Base-by-base conservation (phyloP, 2,888 invertebrate species). In the Phyllotreta cruciferae region DNA sequence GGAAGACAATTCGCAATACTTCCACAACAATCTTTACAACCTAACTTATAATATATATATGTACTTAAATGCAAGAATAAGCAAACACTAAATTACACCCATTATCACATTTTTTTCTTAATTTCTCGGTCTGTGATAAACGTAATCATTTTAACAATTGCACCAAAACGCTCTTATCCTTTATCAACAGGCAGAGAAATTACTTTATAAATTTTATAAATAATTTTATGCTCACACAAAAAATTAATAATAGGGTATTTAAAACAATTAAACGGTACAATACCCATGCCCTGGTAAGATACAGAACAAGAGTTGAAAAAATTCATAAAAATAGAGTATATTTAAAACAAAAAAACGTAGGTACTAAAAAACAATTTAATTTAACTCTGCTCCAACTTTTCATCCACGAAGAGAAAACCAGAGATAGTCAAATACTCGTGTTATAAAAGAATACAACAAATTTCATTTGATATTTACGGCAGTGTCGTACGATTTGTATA, bases 1-100 rank as follows among this genome's bases (percentile, higher is more conserved):
- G 80, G 80, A 80, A 80, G 79, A 72, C 72, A 70, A 66, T 58
- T 68, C 64, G 65, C 57, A 38, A 70, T 67, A 70, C 70, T 73
- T 71, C 69, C 71, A 72, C 67, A 73, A 71, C 71, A 71, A 70
- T 67, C 66, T 70, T 69, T 76, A 77, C 66, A 75, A 73, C 71
- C 73, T 77, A 77, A 71, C 70, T 63, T 67, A 66, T 24, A 24
- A 24, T 24, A 24, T 62, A 72, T 52, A 64, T 72, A 70, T 60
- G 64, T 68, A 69, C 67, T 67, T 73, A 74, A 74, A 73, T 73
- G 76, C 75, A 75, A 75, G 74, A 74, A 73, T 74, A 76, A 74
- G 71, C 60, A 64, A 61, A 64, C 66, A 70, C 55, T 70, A 71
- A 69, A 65, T 70, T 68, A 69, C 66, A 71, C 69, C 73, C 71